Conservation (phyloP, 2,888 invertebrate species). For the Diaphora mendica region DNA sequence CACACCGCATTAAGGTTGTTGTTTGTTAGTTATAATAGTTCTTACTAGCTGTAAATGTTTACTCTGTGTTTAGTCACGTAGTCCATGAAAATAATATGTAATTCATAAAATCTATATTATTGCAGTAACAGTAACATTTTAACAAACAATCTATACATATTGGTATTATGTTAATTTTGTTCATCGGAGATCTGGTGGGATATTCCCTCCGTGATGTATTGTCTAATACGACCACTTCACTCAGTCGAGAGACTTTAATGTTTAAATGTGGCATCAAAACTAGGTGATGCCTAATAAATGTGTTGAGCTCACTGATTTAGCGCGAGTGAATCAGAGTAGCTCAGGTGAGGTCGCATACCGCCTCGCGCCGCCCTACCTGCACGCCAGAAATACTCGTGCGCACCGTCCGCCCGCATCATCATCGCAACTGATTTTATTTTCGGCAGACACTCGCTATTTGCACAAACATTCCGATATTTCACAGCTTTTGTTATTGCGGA, state of each 20-base stretch:
- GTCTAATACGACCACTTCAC: background rate
- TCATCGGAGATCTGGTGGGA: background rate
- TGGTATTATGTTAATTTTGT: background rate
- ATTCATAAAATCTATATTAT: background rate
- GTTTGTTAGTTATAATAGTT: no score
- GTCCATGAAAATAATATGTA: background rate
- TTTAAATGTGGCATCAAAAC: slow-evolving; percentile 54
- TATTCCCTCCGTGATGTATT: background rate
- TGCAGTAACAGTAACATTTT: background rate
- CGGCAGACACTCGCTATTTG: slow-evolving; percentile 59
- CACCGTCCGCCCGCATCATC: slow-evolving; percentile 66
- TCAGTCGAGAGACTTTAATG: background rate
- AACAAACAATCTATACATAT: no score
- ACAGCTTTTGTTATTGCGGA: slow-evolving; percentile 58
- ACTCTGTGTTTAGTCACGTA: no score
- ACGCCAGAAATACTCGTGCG: slow-evolving; percentile 82
- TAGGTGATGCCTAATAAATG: slow-evolving; percentile 71
- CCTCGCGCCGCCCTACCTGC: slow-evolving; percentile 80
- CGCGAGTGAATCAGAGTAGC: slow-evolving; percentile 79
- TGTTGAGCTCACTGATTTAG: slow-evolving; percentile 81
- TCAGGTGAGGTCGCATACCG: slow-evolving; percentile 86
- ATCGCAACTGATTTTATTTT: slow-evolving; percentile 68
- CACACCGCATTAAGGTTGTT: background rate
- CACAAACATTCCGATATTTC: slow-evolving; percentile 60
- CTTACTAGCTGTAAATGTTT: no score